Evolutionary conservation across 2,113 vertebrate genomes (phyloP).

Genomic region (Vanacampus margaritifer): DNA sequence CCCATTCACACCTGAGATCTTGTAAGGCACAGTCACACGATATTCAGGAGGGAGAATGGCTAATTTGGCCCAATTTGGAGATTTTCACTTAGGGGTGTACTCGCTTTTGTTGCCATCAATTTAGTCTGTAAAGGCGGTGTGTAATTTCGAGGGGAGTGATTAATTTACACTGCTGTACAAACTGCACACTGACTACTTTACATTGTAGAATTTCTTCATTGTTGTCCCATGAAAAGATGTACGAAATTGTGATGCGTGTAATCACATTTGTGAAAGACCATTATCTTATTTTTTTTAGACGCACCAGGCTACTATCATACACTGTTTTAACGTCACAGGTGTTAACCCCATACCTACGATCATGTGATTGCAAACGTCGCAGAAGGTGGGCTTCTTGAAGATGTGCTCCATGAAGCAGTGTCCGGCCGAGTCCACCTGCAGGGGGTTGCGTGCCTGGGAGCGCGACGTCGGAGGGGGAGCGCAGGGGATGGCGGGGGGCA

Average conservation of each 20-base stretch:
- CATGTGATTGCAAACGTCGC: slow-evolving; percentile 98
- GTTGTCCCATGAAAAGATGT: no score
- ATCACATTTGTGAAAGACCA: no score
- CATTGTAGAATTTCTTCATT: no score
- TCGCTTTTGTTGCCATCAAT: background rate
- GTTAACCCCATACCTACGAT: slow-evolving; percentile 85
- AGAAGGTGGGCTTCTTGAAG: slow-evolving; percentile 99
- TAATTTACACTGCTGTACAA: no score
- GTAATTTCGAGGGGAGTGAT: background rate
- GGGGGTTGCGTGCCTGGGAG: slow-evolving; percentile 77
- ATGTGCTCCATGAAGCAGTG: slow-evolving; percentile 95
- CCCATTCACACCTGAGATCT: no score
- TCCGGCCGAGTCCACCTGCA: slow-evolving; percentile 74
- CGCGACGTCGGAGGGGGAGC: slow-evolving; percentile 75
- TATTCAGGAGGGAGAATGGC: no score
- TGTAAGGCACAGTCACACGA: no score
- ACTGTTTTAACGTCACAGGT: background rate
- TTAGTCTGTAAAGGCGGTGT: background rate
- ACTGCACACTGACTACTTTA: no score
- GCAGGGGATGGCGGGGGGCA: slow-evolving; percentile 62
- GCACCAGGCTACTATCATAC: background rate
- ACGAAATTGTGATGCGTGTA: no score
- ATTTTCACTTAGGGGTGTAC: background rate
- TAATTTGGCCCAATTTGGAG: background rate
- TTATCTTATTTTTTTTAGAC: no score